These are phyloP conservation scores for Balaenoptera acutorostrata DNA, from an alignment of 2,113 vertebrate species.

Conservation along the genomic window DNA sequence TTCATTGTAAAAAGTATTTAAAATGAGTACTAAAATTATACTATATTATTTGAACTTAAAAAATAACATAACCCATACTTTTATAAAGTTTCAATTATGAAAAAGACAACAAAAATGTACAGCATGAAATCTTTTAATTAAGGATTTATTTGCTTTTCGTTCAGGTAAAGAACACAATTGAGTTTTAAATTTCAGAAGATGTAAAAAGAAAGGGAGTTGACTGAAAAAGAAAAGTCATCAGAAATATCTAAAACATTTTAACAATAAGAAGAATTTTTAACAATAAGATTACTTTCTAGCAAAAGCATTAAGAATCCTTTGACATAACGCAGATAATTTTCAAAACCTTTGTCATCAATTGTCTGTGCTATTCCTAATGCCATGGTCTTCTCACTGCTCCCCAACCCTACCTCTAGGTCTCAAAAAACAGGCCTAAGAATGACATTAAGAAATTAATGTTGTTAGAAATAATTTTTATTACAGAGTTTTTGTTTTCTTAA, in stretches of 20 bases:
- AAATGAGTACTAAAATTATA: background rate
- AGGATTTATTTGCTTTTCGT: background rate
- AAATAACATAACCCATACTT: background rate
- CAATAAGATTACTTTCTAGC: background rate
- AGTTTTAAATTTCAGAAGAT: background rate
- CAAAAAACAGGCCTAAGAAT: background rate
- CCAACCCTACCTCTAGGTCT: fast-evolving
- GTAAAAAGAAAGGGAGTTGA: background rate
- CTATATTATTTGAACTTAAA: background rate
- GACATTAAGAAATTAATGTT: background rate
- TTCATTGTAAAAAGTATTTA: background rate
- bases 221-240: background rate
- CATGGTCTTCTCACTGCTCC: fast-evolving
- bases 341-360: background rate
- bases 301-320: background rate
- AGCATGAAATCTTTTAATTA: background rate
- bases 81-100: background rate
- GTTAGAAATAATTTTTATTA: background rate
- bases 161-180: background rate
- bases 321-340: background rate
- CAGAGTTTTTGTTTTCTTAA: background rate
- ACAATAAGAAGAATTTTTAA: background rate
- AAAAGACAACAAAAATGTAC: background rate
- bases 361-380: background rate
- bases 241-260: background rate